Evolutionary conservation across 2,113 vertebrate species (phyloP).

Genomic region (Heterotilapia buettikoferi): DNA sequence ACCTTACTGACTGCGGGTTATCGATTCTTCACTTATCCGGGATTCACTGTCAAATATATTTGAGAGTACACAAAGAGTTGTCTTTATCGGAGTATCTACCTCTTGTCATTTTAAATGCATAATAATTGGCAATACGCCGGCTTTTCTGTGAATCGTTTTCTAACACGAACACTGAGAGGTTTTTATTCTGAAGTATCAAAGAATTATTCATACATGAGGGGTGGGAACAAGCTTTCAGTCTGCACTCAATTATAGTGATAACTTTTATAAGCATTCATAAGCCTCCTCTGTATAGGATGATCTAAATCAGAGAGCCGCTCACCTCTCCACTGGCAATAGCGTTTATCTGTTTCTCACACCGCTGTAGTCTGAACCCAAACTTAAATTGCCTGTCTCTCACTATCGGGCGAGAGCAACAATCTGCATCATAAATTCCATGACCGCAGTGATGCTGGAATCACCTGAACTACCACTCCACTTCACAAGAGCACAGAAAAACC

Average conservation of each 20-base stretch:
- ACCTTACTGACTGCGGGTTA: background rate
- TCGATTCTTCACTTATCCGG: background rate
- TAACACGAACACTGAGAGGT: background rate
- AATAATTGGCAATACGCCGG: background rate
- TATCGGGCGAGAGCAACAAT: slow-evolving; percentile 21
- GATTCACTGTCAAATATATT: background rate
- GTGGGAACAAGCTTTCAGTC: slow-evolving; percentile 13
- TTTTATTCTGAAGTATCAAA: background rate
- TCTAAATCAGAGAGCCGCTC: slow-evolving; percentile 16
- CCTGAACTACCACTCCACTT: background rate
- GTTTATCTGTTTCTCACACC: slow-evolving; percentile 28
- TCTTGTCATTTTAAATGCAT: background rate
- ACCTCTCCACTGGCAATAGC: slow-evolving; percentile 2
- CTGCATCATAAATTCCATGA: slow-evolving; percentile 23
- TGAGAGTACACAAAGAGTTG: background rate
- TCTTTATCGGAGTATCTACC: background rate
- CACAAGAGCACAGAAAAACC: background rate
- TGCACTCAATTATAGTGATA: slow-evolving; percentile 2
- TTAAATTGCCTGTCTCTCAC: slow-evolving; percentile 33
- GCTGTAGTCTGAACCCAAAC: slow-evolving; percentile 2
- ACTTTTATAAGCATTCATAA: slow-evolving; percentile 8
- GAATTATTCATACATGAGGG: slow-evolving; percentile 18
- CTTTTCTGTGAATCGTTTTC: background rate
- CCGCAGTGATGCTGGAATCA: no score
- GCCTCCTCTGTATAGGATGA: slow-evolving; percentile 22